Base-by-base conservation (phyloP, 1,140 invertebrate genomes). In the Ruditapes philippinarum region DNA sequence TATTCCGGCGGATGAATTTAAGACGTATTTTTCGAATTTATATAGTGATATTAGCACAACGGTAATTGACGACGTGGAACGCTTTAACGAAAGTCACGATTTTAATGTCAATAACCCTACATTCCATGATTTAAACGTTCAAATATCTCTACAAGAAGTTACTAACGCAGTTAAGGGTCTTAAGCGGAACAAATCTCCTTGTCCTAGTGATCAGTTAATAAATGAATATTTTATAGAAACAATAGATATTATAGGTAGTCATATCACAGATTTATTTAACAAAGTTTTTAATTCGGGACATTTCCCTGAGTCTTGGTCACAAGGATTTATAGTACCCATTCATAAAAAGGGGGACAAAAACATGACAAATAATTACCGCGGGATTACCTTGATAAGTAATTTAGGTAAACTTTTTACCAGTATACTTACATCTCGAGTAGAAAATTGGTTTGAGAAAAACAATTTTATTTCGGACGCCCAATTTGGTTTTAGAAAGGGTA, bases 351-450 rank as follows among this genome's bases (percentile, higher is more conserved):
- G 54, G 31, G 22, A 42, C 5, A 45, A 22, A 19, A 25, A 5
- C 5, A 42, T 19, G 4, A 7, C 49, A 1, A 62, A 81, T 19
- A 81, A 65, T 65, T 81, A 60, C 62, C 17, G 79, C 9, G 57
- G 79, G 2, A 62, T 81, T 40, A 81, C 79, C 9, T n/a, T 76
- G n/a, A 4, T 76, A 11, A 76, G 73, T 38, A 33, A 25, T 4
- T 80, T 76, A 76, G 73, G 40, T 76, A 76, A 80, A 80, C 28
- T n/a, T n/a, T n/a, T n/a, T n/a, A n/a, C n/a, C n/a, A n/a, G n/a
- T n/a, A n/a, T n/a, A n/a, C n/a, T 79, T 11, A 45, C 38, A n/a
- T 36, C 70, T n/a, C 19, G 38, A 12, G 42, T 74, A 2, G 42
- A 45, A 4, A 74, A 74, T 3, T 74, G 38, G 70, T 42, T 49